Evolutionary conservation across 1,140 invertebrate species (phyloP).

Genomic region (Drosophila pandora): DNA sequence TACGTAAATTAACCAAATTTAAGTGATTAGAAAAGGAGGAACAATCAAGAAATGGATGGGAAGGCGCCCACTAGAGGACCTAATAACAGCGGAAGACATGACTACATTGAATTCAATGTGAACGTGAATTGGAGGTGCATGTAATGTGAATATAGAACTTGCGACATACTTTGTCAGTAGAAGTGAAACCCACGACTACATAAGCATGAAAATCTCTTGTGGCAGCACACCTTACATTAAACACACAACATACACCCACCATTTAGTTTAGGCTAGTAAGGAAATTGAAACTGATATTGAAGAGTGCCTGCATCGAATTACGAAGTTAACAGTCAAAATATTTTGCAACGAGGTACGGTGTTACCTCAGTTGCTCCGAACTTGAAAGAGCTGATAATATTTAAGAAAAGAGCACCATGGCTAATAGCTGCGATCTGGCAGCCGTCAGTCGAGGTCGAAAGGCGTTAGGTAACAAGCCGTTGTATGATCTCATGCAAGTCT

Average conservation of each 20-base stretch:
- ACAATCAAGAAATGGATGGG: constrained; percentile 14
- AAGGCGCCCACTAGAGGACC: constrained; percentile 17
- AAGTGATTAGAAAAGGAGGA: constrained; percentile 49
- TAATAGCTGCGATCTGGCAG: constrained; percentile 1
- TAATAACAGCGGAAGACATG: constrained; percentile 45
- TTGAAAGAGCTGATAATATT: constrained; percentile 55
- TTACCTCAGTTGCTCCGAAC: constrained; percentile 7
- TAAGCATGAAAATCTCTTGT: constrained; percentile 60
- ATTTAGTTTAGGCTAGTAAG: constrained; percentile 52
- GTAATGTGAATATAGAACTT: constrained; percentile 19
- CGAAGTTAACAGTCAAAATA: constrained; percentile 42
- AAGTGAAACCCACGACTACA: constrained; percentile 20
- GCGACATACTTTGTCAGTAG: constrained; percentile 30
- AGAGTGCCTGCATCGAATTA: constrained; percentile 87
- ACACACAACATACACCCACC: constrained; percentile 14
- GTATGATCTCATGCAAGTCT: constrained; percentile 71
- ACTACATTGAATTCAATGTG: constrained; percentile 21
- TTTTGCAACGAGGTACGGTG: constrained; percentile 30
- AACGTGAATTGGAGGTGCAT: constrained; percentile 16
- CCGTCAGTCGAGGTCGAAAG: not conserved
- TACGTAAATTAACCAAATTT: constrained; percentile 78
- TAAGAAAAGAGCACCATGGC: constrained; percentile 27
- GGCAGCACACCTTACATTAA: constrained; percentile 23
- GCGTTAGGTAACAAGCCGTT: constrained; percentile 24
- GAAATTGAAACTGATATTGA: constrained; percentile 91